Evolutionary conservation across 2,888 invertebrate genomes (phyloP).

Genomic region (Aromia moschata): DNA sequence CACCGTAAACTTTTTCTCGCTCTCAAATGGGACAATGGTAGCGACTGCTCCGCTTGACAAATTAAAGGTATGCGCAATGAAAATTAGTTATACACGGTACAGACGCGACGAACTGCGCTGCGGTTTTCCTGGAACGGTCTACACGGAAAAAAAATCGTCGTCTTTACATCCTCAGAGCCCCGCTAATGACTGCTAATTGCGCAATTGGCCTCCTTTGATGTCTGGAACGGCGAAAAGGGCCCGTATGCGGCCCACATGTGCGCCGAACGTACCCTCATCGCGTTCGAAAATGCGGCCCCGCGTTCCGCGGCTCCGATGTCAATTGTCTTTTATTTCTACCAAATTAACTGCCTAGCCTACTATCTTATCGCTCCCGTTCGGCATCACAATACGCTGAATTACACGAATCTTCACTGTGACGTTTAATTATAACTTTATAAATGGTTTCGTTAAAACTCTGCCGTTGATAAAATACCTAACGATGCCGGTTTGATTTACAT

Average conservation of each 20-base stretch:
- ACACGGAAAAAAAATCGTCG: slow-evolving; percentile 31
- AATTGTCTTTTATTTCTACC: slow-evolving; percentile 28
- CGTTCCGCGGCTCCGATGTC: slow-evolving; percentile 19
- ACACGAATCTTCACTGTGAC: slow-evolving; percentile 28
- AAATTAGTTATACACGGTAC: slow-evolving; percentile 22
- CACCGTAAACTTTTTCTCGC: background rate
- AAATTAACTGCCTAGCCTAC: slow-evolving; percentile 23
- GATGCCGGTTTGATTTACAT: slow-evolving; percentile 21
- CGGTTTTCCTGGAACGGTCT: slow-evolving; percentile 29
- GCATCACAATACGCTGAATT: slow-evolving; percentile 33
- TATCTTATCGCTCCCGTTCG: slow-evolving; percentile 19
- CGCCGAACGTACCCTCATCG: slow-evolving; percentile 19
- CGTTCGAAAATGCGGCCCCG: slow-evolving; percentile 5
- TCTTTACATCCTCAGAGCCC: slow-evolving; percentile 29
- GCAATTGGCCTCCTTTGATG: slow-evolving; percentile 38
- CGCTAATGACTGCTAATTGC: slow-evolving; percentile 38
- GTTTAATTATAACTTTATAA: slow-evolving; percentile 29
- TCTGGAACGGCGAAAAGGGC: slow-evolving; percentile 18
- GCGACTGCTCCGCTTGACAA: slow-evolving; percentile 14
- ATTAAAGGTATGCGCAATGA: slow-evolving; percentile 20
- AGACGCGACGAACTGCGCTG: slow-evolving; percentile 15
- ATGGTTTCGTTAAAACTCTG: slow-evolving; percentile 24
- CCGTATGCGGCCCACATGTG: slow-evolving; percentile 25
- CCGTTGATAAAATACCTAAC: slow-evolving; percentile 17
- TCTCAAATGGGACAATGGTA: background rate